Percentiles rank a stretch among this genome's conserved stretches.
phyloP scores from a whole-genome alignment of 2,113 vertebrate species.

The Lycaon pictus region DNA sequence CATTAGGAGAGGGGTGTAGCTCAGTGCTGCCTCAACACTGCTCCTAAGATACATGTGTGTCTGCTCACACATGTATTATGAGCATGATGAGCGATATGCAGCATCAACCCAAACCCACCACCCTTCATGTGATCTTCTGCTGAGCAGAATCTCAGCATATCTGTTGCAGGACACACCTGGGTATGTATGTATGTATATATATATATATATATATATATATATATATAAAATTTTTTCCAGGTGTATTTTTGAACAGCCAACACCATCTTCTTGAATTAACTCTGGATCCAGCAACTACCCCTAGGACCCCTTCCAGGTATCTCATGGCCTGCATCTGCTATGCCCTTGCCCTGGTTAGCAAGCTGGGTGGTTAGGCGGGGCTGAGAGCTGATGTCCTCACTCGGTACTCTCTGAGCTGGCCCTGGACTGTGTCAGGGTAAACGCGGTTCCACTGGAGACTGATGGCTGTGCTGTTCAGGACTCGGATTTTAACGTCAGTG shows the following conservation, averaged over 20 bases:
- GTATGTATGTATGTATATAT: too few species aligned
- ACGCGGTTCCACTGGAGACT: constrained; percentile 94
- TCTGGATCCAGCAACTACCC: not conserved
- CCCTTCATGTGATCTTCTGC: not conserved
- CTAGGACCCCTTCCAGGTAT: not conserved
- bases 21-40: not conserved
- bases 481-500: constrained; percentile 91
- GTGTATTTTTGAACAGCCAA: not conserved
- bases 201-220: too few species aligned
- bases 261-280: not conserved
- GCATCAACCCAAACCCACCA: not conserved
- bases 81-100: rapidly evolving
- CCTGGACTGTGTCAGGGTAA: constrained; percentile 92
- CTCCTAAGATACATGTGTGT: not conserved
- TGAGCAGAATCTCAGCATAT: not conserved
- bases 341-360: constrained; percentile 72
- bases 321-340: not conserved
- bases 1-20: not conserved
- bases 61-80: rapidly evolving
- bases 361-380: constrained; percentile 66
- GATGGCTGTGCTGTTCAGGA: constrained; percentile 92
- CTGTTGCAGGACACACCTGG: not conserved
- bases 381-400: constrained; percentile 87
- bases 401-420: constrained; percentile 97
- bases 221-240: not conserved